A percentile compares a stretch with the other conserved stretches of the same genome.
Conservation (phyloP, 1,140 invertebrate genomes). For the Cydia splendana region DNA sequence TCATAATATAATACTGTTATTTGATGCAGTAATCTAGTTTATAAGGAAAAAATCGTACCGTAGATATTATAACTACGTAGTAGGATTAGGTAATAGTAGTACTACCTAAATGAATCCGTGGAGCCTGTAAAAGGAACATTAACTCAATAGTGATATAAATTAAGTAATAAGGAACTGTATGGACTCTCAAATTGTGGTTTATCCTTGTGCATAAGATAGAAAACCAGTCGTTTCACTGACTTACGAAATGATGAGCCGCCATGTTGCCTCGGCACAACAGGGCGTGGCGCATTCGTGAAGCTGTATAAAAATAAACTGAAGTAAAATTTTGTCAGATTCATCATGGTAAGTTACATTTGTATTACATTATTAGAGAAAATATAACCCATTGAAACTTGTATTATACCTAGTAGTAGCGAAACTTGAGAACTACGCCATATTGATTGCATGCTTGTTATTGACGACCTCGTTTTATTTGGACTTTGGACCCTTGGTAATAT, state of each 20-base stretch:
- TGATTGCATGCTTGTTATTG: background rate
- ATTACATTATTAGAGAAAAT: background rate
- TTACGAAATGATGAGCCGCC: conserved; percentile 54
- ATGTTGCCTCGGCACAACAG: conserved; percentile 58
- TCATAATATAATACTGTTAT: background rate
- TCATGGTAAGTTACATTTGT: conserved; percentile 62
- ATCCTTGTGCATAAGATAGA: conserved; percentile 18
- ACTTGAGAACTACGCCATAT: background rate
- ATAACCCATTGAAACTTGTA: background rate
- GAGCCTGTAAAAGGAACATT: background rate
- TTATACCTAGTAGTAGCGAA: background rate
- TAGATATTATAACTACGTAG: conserved; percentile 6
- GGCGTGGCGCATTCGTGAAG: conserved; percentile 52
- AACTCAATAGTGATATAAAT: conserved; percentile 11
- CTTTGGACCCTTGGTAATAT: background rate
- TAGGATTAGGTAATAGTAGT: conserved; percentile 24
- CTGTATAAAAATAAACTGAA: conserved; percentile 24
- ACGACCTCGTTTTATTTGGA: background rate
- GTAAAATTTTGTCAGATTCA: conserved; percentile 35
- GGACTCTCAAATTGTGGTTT: conserved; percentile 24
- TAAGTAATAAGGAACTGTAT: conserved; percentile 17
- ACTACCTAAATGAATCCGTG: background rate
- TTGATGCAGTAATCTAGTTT: background rate
- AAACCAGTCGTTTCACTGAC: background rate
- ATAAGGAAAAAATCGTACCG: conserved; percentile 3